A percentile compares a stretch with the other conserved stretches of the same genome.
These are phyloP conservation scores for Neostethus bicornis DNA, from an alignment of 2,797 vertebrate genomes.

Conservation along the genomic window DNA sequence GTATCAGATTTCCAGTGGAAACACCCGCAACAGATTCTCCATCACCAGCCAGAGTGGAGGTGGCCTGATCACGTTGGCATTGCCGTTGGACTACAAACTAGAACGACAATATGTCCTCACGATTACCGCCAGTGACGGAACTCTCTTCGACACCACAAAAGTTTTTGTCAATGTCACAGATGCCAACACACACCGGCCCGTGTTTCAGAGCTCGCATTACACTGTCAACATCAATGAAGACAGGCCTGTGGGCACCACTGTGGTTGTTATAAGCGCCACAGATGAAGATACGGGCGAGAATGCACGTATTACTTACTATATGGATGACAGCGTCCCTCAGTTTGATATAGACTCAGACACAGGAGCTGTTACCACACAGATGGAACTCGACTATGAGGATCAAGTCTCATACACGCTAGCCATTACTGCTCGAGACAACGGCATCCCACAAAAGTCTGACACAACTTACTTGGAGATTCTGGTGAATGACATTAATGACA, in stretches of 20 bases:
- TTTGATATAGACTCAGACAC: conserved; percentile 89
- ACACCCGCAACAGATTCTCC: conserved; percentile 95
- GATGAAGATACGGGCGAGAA: conserved; percentile 96
- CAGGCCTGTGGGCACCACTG: conserved; percentile 86
- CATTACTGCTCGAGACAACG: conserved; percentile 93
- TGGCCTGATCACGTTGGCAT: conserved; percentile 88
- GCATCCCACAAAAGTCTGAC: conserved; percentile 97
- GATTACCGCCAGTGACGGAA: conserved; percentile 90
- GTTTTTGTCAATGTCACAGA: conserved; percentile 94
- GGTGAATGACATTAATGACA: conserved; percentile 95
- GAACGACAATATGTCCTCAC: conserved; percentile 92
- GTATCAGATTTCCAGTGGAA: conserved; percentile 95
- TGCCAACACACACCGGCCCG: conserved; percentile 94
- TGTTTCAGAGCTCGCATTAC: conserved; percentile 98
- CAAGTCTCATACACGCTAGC: conserved; percentile 95
- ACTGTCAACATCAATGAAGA: conserved; percentile 93
- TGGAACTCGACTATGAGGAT: conserved; percentile 95
- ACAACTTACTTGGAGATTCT: conserved; percentile 97
- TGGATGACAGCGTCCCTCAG: conserved; percentile 98
- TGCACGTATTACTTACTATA: conserved; percentile 92
- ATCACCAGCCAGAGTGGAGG: conserved; percentile 96
- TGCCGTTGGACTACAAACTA: conserved; percentile 95
- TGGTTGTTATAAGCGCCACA: conserved; percentile 93
- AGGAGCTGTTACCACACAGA: conserved; percentile 91
- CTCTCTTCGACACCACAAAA: conserved; percentile 86